Base-by-base conservation (phyloP, 2,113 vertebrate species). In the Psilopsiagon aymara region DNA sequence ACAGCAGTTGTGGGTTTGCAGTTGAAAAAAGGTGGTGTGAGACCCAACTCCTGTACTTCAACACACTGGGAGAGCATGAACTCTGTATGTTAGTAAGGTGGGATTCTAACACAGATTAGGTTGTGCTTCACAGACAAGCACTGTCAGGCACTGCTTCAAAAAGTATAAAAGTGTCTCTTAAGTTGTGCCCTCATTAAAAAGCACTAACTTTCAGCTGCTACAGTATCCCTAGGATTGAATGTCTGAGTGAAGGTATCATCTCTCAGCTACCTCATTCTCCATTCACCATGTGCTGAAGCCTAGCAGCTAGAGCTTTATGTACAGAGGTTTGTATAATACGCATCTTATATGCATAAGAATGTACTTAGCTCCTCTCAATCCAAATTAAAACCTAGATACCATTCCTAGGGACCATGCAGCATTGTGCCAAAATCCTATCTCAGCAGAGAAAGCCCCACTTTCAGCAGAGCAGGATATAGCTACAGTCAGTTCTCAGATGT, bases 41-140 rank as follows among this genome's bases (percentile, higher is more conserved):
- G 57, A 25, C 37, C 39, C 11, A 3, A 7, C 17, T 33, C 17
- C 10, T 23, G 43, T 13, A 4, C 49, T 4, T 7, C 39, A 23
- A 11, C 27, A 6, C 5, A 3, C 49, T 23, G 7, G 35, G 29
- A 39, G 16, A 44, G 31, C 19, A 46, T 3, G 10, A 53, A 16
- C 27, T 4, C 16, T 13, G 18, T 6, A 0, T 15, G 21, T 6
- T n/a, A 12, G 6, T 9, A 7, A 1, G 0, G 3, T 33, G 67
- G 41, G 33, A 63, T 31, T 14, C 8, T 7, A 27, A 13, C n/a
- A 17, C 20, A 33, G 41, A 14, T 23, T 25, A 10, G 19, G 27
- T 6, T 12, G 60, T 25, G 35, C 43, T 63, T 39, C 37, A 33
- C 62, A 43, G 73, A 10, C 47, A 33, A 24, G 33, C 6, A 6